phyloP scores from a whole-genome alignment of 2,113 vertebrate species.

The Rhea americana region DNA sequence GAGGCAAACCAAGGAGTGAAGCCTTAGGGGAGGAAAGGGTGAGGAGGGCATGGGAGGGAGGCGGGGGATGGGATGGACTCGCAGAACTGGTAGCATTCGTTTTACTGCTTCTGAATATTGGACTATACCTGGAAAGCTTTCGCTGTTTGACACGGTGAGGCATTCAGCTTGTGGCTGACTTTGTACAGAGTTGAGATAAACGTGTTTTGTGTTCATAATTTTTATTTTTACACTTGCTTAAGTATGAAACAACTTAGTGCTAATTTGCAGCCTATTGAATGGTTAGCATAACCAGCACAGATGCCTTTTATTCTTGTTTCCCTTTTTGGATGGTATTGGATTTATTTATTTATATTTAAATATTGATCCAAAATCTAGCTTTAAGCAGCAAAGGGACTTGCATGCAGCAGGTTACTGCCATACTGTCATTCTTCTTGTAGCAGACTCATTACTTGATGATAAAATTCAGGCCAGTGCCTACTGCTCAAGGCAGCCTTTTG shows the following conservation, averaged over 20 bases:
- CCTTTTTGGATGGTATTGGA: not conserved
- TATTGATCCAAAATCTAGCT: conserved; percentile 44
- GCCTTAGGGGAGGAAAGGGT: not conserved
- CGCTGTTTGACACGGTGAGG: not conserved
- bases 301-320: not conserved
- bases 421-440: conserved; percentile 31
- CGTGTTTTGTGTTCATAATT: not conserved
- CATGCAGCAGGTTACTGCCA: not conserved
- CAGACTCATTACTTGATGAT: conserved; percentile 30
- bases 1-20: conserved; percentile 19
- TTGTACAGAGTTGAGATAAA: not conserved
- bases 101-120: not conserved
- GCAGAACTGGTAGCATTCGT: not conserved
- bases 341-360: not conserved
- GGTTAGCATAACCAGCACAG: not conserved
- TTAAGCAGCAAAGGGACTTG: not conserved
- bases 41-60: not conserved
- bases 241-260: not conserved
- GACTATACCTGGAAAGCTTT: not conserved
- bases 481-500: conserved; percentile 25
- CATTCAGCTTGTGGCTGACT: not conserved
- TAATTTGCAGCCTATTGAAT: not conserved
- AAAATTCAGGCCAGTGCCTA: conserved; percentile 20
- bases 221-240: not conserved
- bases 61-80: not conserved